phyloP scores from a whole-genome alignment of 2,797 vertebrate species.

The Cottoperca gobio region DNA sequence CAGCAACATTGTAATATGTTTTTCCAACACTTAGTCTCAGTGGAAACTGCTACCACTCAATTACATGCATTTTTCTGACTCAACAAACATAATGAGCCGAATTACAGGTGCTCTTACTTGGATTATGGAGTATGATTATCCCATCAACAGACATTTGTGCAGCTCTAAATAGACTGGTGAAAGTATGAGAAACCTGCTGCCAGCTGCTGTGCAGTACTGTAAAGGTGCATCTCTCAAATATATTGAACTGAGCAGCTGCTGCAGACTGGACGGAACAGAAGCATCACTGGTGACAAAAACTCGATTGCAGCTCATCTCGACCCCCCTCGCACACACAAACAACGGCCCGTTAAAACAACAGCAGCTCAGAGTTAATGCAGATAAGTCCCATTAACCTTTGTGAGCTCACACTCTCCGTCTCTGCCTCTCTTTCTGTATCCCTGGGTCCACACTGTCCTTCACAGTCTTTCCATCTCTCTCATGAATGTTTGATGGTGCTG shows the following conservation, averaged over 20 bases:
- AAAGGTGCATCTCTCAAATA: constrained; percentile 1
- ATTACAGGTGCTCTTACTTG: constrained; percentile 8
- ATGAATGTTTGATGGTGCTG: constrained; percentile 85
- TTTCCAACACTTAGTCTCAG: neutral
- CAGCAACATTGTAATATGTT: neutral
- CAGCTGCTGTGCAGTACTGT: constrained; percentile 10
- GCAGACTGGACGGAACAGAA: constrained; percentile 20
- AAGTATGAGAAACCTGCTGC: neutral
- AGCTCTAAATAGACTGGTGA: constrained; percentile 11
- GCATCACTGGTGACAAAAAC: constrained; percentile 41
- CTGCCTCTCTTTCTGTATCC: constrained; percentile 49
- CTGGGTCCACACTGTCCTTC: constrained; percentile 69
- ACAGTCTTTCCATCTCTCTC: constrained; percentile 73
- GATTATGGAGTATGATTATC: neutral
- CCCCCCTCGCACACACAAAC: constrained; percentile 34
- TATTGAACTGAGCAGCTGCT: constrained; percentile 36
- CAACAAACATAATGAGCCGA: neutral
- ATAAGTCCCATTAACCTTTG: constrained; percentile 67
- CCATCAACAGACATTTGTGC: neutral
- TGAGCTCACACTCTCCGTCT: constrained; percentile 19
- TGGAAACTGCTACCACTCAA: constrained; percentile 19
- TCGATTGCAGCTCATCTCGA: constrained; percentile 47
- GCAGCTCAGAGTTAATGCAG: constrained; percentile 53
- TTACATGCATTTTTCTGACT: constrained; percentile 5
- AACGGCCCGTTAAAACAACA: constrained; percentile 38